Evolutionary conservation across 2,888 invertebrate species (phyloP).

Genomic region (Vanessa cardui): DNA sequence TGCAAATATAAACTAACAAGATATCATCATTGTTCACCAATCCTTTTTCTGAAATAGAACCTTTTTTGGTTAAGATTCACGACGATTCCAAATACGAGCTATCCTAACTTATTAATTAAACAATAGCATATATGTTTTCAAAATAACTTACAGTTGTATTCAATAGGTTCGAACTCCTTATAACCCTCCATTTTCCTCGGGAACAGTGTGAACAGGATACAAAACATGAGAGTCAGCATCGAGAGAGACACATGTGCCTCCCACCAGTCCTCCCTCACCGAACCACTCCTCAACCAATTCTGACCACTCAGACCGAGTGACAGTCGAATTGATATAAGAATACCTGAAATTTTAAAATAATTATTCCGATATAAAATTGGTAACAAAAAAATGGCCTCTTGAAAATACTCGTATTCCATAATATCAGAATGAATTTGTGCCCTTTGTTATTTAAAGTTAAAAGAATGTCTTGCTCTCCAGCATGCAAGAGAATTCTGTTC

Average conservation of each 20-base stretch:
- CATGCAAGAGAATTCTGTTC: too few relatives aligned
- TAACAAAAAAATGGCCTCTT: too few relatives aligned
- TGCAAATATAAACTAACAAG: too few relatives aligned
- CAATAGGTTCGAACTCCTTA: constrained; percentile 45
- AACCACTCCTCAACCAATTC: constrained; percentile 59
- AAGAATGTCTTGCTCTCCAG: too few relatives aligned
- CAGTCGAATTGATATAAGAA: constrained; percentile 70
- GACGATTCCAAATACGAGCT: too few relatives aligned
- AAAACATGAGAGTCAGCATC: constrained; percentile 69
- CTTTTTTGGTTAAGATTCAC: too few relatives aligned
- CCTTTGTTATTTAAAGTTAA: too few relatives aligned
- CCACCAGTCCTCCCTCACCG: constrained; percentile 67
- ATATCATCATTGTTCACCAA: too few relatives aligned
- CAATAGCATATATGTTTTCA: not conserved
- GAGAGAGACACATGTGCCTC: constrained; percentile 64
- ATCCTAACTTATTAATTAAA: not conserved
- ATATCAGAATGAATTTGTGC: too few relatives aligned
- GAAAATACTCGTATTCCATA: too few relatives aligned
- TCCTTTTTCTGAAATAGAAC: too few relatives aligned
- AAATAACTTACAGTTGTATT: constrained; percentile 45
- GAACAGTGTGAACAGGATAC: constrained; percentile 65
- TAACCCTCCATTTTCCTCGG: constrained; percentile 57
- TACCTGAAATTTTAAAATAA: constrained; percentile 51
- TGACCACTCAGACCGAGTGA: constrained; percentile 66
- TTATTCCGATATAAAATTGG: not conserved